Base-by-base conservation (phyloP, 2,888 invertebrate genomes). In the Philereme transversata region DNA sequence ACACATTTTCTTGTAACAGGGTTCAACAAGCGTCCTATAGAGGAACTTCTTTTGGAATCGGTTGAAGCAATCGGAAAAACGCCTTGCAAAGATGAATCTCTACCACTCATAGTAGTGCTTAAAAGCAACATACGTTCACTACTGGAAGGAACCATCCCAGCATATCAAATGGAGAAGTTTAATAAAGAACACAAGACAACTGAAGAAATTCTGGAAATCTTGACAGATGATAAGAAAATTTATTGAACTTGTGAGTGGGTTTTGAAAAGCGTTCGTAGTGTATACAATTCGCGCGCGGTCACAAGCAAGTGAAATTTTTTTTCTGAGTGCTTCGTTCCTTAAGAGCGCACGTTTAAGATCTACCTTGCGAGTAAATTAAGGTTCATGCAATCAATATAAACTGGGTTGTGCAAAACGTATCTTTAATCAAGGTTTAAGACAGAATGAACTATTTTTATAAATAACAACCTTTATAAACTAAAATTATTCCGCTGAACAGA, bases 91-190 rank as follows among this genome's bases (percentile, higher is more conserved):
- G 94, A 95, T 62, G 79, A 88, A 2, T 86, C 90, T 11, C 74
- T 95, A 4, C 81, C 93, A 0, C 94, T 95, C 5, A 91, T 95
- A 10, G 94, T 95, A 67, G 93, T 95, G 22, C 93, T 97, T 22
- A 95, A 95, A 70, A 90, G 92, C 46, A 97, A 97, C 83, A 95
- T 97, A 33, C 94, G 96, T 75, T 95, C 95, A 74, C 93, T 97
- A 69, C 89, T 97, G 5, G 95, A 96, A 59, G 96, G 96, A 94
- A 97, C 97, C 9, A 95, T 97, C 51, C 97, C 97, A 0, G 93
- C 94, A 69, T 92, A 94, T 45, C 95, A 96, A 73, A 96, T 97
- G 97, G 94, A 95, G 34, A 94, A 94, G 72, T 97, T 97, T 74
- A 93, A 93, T 67, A 93, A 93, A 63, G 95, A 97, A 77, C 95